Evolutionary conservation across 2,888 invertebrate species (phyloP).

Genomic region (Incurvaria masculella): DNA sequence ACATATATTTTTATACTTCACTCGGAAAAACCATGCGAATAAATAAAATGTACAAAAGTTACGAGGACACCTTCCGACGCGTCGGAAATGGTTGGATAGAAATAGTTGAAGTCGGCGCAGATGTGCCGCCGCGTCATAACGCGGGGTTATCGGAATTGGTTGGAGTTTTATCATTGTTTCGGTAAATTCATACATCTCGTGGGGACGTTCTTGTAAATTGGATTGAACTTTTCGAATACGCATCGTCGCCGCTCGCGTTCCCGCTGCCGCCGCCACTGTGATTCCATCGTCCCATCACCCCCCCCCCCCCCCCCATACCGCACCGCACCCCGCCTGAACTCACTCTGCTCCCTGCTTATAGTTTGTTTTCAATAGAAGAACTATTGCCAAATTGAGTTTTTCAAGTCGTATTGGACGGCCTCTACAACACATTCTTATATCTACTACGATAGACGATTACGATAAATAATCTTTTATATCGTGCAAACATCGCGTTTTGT

Average conservation of each 20-base stretch:
- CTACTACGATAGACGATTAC: no score
- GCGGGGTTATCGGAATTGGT: constrained; percentile 29
- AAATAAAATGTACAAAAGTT: no score
- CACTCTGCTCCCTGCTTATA: not conserved
- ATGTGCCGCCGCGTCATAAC: not conserved
- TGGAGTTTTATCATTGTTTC: constrained; percentile 43
- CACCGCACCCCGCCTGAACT: not conserved
- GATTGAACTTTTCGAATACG: constrained; percentile 45
- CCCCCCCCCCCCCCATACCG: not conserved
- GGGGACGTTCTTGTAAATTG: constrained; percentile 50
- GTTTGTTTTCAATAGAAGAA: no score
- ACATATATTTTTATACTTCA: no score
- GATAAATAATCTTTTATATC: no score
- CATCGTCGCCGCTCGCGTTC: constrained; percentile 21
- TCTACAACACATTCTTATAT: no score
- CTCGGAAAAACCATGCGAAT: no score
- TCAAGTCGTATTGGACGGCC: no score
- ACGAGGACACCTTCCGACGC: no score
- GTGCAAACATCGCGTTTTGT: no score
- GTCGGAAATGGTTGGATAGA: no score
- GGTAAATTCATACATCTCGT: constrained; percentile 33
- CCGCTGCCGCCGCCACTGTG: not conserved
- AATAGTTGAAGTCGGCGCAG: not conserved
- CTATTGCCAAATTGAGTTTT: no score
- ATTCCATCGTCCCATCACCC: not conserved